Conservation (phyloP, 1,140 invertebrate genomes). For the Platyscapa corneri region DNA sequence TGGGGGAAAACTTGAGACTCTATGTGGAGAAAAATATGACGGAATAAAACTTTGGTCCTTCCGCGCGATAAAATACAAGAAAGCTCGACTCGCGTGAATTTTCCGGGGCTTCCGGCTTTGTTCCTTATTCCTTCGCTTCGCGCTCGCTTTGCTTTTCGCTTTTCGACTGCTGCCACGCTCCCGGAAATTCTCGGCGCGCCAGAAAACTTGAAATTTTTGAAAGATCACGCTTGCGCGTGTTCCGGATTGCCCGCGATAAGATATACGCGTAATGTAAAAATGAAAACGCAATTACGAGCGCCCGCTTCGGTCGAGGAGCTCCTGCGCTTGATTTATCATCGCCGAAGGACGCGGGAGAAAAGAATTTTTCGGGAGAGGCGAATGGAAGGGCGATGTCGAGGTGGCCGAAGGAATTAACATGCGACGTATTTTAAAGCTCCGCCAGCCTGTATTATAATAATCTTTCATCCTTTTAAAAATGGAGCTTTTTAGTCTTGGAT, state of each 20-base stretch:
- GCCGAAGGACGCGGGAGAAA: not conserved
- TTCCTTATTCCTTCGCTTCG: conserved; percentile 17
- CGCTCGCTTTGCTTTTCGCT: not conserved
- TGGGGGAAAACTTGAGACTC: conserved; percentile 15
- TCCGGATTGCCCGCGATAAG: no score
- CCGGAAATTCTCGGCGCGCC: conserved; percentile 18
- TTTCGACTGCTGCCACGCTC: not conserved
- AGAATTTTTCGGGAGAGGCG: no score
- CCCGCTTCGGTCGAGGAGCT: no score
- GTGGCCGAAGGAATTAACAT: not conserved
- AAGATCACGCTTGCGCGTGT: no score
- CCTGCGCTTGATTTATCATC: not conserved
- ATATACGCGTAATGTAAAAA: not conserved
- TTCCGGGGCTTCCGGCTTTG: conserved; percentile 28
- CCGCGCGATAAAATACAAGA: conserved; percentile 44
- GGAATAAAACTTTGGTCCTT: conserved; percentile 51
- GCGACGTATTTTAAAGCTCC: no score
- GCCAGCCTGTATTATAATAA: no score
- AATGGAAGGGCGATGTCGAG: no score
- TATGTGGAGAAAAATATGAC: conserved; percentile 46
- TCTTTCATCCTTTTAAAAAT: not conserved
- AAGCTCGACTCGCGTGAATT: conserved; percentile 20
- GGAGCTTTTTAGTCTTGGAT: not conserved
- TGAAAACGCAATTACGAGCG: not conserved
- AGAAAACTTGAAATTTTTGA: not conserved